Evolutionary conservation across 2,888 invertebrate genomes (phyloP).

Genomic region (Hydropsyche betteni): DNA sequence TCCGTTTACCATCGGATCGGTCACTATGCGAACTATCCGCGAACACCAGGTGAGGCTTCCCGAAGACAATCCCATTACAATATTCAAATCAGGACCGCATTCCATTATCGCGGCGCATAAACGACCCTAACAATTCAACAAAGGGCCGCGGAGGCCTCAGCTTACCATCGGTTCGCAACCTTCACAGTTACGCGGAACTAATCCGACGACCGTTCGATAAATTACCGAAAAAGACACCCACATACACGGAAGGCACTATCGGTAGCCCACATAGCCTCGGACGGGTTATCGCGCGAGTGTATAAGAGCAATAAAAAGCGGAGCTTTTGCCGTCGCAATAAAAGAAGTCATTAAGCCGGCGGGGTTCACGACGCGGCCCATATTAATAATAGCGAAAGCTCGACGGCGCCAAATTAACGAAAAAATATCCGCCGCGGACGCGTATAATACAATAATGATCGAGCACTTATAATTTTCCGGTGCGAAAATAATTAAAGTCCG

Average conservation of each 20-base stretch:
- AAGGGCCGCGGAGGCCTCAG: too few relatives aligned
- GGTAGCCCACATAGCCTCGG: background rate
- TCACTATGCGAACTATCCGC: too few relatives aligned
- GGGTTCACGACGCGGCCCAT: background rate
- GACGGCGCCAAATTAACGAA: slow-evolving; percentile 14
- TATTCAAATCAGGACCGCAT: too few relatives aligned
- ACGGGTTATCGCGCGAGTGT: slow-evolving; percentile 15
- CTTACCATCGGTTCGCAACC: background rate
- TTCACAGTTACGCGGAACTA: background rate
- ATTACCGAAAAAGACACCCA: slow-evolving; percentile 9
- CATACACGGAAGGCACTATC: background rate
- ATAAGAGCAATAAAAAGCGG: background rate
- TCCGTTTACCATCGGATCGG: too few relatives aligned
- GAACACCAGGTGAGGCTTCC: too few relatives aligned
- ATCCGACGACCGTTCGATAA: slow-evolving; percentile 21
- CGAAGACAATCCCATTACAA: too few relatives aligned
- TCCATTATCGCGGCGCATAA: too few relatives aligned
- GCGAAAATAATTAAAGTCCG: slow-evolving; percentile 14
- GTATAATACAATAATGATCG: slow-evolving; percentile 16
- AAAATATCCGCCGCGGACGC: too few relatives aligned
- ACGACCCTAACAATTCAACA: too few relatives aligned
- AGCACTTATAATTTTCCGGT: slow-evolving; percentile 23
- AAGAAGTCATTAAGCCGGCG: slow-evolving; percentile 11
- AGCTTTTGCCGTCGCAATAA: slow-evolving; percentile 12
- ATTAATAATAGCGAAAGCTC: slow-evolving; percentile 18